Conservation (phyloP, 1,140 invertebrate genomes). For the Drosophila sucinea region DNA sequence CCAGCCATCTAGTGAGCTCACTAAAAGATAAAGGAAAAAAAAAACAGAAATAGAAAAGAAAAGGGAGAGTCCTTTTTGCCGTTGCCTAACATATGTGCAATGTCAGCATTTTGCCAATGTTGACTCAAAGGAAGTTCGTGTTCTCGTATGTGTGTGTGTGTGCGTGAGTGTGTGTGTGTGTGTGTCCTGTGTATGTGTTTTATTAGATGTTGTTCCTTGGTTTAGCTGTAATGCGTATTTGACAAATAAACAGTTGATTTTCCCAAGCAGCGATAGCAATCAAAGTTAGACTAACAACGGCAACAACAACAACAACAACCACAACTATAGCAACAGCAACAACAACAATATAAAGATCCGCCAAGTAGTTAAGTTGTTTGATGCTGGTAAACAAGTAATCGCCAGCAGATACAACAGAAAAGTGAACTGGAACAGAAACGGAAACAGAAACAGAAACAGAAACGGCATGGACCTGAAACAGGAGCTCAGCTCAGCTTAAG, state of each 20-base stretch:
- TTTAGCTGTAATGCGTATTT: constrained; percentile 77
- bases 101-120: constrained; percentile 70
- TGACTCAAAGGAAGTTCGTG: constrained; percentile 68
- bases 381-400: constrained; percentile 77
- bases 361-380: constrained; percentile 79
- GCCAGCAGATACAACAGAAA: constrained; percentile 36
- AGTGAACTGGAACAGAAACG: not conserved
- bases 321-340: not conserved
- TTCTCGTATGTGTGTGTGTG: not conserved
- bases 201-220: constrained; percentile 62
- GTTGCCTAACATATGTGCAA: constrained; percentile 65
- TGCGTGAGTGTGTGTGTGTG: not conserved
- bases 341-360: constrained; percentile 24
- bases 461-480: not conserved
- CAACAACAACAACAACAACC: not conserved
- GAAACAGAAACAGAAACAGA: constrained; percentile 7
- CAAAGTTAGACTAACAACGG: constrained; percentile 40
- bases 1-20: constrained; percentile 16
- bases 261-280: constrained; percentile 66
- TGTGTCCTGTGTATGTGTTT: constrained; percentile 48
- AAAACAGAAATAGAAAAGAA: not conserved
- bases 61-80: constrained; percentile 13
- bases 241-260: constrained; percentile 82
- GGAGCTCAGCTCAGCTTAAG: constrained; percentile 59
- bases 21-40: constrained; percentile 21